Evolutionary conservation across 2,888 invertebrate genomes (phyloP).

Genomic region (Cynaeus angustus): DNA sequence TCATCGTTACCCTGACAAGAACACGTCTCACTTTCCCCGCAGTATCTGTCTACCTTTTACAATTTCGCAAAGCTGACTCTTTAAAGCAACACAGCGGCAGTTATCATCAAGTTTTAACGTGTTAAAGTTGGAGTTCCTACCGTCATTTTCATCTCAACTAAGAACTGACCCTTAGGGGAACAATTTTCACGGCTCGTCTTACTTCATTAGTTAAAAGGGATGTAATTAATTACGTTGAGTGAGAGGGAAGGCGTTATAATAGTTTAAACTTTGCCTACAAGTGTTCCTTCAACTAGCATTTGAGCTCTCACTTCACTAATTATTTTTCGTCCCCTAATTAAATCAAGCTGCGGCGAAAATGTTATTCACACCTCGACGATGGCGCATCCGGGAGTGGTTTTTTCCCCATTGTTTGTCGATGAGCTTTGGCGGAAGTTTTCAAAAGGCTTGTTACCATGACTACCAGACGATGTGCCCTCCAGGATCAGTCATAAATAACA

Average conservation of each 20-base stretch:
- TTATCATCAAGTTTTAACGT: slow-evolving; percentile 30
- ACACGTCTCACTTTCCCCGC: slow-evolving; percentile 21
- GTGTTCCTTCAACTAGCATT: neutral
- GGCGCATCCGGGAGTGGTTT: neutral
- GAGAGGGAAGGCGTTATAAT: slow-evolving; percentile 40
- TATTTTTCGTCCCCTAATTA: slow-evolving; percentile 2
- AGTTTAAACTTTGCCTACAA: slow-evolving; percentile 32
- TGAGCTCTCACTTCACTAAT: too few species aligned
- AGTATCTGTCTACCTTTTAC: slow-evolving; percentile 18
- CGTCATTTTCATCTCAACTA: slow-evolving; percentile 15
- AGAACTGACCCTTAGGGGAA: slow-evolving; percentile 44
- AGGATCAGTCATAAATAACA: slow-evolving; percentile 49
- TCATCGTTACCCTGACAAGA: slow-evolving; percentile 37
- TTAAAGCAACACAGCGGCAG: slow-evolving; percentile 24
- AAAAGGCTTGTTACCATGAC: slow-evolving; percentile 35
- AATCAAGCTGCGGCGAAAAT: neutral
- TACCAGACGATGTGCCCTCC: slow-evolving; percentile 48
- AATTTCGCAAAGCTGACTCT: slow-evolving; percentile 38
- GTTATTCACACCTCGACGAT: slow-evolving; percentile 13
- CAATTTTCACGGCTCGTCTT: slow-evolving; percentile 44
- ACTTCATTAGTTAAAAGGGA: slow-evolving; percentile 51
- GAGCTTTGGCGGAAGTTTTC: slow-evolving; percentile 46
- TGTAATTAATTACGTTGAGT: slow-evolving; percentile 51
- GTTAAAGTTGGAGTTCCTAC: slow-evolving; percentile 19
- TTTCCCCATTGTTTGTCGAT: slow-evolving; percentile 22